phyloP scores from a whole-genome alignment of 2,888 invertebrate genomes.

The Zaprionus obscuricornis region DNA sequence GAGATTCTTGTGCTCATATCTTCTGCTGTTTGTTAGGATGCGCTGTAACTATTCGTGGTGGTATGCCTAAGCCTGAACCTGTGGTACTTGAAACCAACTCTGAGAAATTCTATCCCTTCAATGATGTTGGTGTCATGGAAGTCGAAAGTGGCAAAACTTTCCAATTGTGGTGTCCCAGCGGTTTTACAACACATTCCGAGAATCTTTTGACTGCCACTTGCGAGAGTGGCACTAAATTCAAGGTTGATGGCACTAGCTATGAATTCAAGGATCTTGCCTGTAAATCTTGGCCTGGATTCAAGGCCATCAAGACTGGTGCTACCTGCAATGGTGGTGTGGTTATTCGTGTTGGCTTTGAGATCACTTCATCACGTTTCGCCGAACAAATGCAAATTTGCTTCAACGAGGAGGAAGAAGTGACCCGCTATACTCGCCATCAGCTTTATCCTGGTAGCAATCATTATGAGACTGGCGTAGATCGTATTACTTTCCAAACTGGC shows the following conservation, averaged over 20 bases:
- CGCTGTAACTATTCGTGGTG: slow-evolving; percentile 67
- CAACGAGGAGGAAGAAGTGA: slow-evolving; percentile 81
- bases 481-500: slow-evolving; percentile 80
- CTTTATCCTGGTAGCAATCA: slow-evolving; percentile 83
- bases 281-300: slow-evolving; percentile 75
- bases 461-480: slow-evolving; percentile 82
- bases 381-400: slow-evolving; percentile 83
- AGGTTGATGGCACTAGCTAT: slow-evolving; percentile 61
- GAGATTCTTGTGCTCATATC: no score
- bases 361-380: slow-evolving; percentile 77
- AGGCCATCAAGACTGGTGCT: slow-evolving; percentile 68
- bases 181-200: slow-evolving; percentile 60
- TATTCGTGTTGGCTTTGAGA: slow-evolving; percentile 83
- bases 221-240: slow-evolving; percentile 73
- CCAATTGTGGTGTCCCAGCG: slow-evolving; percentile 79
- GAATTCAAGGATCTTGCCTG: slow-evolving; percentile 81
- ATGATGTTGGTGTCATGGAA: slow-evolving; percentile 67
- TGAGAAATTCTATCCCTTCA: slow-evolving; percentile 72
- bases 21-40: no score
- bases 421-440: slow-evolving; percentile 81
- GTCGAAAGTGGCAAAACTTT: slow-evolving; percentile 65
- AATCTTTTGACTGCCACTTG: slow-evolving; percentile 78
- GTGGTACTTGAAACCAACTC: slow-evolving; percentile 84
- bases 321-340: slow-evolving; percentile 77
- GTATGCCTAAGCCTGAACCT: slow-evolving; percentile 85